Conservation (phyloP, 1,140 invertebrate species). For the Ips typographus region DNA sequence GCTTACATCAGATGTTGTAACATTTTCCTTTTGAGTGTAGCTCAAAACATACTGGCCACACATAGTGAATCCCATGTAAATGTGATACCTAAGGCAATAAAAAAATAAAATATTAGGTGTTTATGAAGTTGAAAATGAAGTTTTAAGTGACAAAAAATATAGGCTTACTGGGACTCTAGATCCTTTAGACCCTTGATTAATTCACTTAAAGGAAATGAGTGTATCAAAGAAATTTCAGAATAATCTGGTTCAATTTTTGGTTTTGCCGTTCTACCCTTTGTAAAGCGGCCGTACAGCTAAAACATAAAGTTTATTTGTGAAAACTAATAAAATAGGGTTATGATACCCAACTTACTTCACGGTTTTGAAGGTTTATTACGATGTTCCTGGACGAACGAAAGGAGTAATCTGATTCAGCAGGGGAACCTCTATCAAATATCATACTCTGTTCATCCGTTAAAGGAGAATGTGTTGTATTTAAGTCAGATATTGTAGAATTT, state of each 20-base stretch:
- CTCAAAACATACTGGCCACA: slow-evolving; percentile 91
- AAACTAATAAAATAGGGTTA: slow-evolving; percentile 37
- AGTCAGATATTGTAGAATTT: slow-evolving; percentile 24
- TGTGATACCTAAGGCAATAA: slow-evolving; percentile 60
- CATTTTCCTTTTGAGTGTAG: slow-evolving; percentile 59
- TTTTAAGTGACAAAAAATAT: not conserved
- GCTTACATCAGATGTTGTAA: slow-evolving; percentile 28
- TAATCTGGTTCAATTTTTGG: slow-evolving; percentile 24
- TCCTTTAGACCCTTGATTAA: not conserved
- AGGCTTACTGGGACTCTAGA: not conserved
- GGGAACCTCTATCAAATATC: slow-evolving; percentile 2
- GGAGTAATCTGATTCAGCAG: not conserved
- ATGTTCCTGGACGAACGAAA: slow-evolving; percentile 39
- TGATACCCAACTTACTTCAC: slow-evolving; percentile 44
- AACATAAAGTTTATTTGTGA: not conserved
- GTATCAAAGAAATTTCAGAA: not conserved
- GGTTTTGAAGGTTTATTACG: slow-evolving; percentile 46
- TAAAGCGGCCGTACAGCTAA: slow-evolving; percentile 16
- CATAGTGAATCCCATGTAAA: slow-evolving; percentile 90
- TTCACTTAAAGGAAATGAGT: not conserved
- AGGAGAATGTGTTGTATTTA: too few relatives aligned
- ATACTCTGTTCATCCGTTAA: slow-evolving; percentile 4
- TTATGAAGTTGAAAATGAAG: not conserved
- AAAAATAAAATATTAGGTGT: slow-evolving; percentile 8
- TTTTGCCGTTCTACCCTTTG: too few relatives aligned